A percentile compares a stretch with the other conserved stretches of the same genome.
Evolutionary conservation across 2,797 vertebrate species (phyloP).

Genomic region (Enteromius treurensis): DNA sequence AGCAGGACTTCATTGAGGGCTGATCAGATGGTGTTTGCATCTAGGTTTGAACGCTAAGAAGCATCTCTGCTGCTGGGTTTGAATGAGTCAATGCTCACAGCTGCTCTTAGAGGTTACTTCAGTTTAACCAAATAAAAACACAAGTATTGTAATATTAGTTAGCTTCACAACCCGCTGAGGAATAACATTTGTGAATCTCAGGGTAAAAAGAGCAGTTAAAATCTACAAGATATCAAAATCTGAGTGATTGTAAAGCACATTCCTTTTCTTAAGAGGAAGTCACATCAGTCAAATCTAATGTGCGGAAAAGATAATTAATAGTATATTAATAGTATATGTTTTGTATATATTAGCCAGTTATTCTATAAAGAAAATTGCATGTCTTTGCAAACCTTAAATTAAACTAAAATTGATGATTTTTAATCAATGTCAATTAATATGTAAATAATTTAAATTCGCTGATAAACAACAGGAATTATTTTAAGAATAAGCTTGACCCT

Average conservation of each 20-base stretch:
- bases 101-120: not conserved
- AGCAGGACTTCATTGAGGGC: not conserved
- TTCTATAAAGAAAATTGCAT: not conserved
- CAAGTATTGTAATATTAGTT: not conserved
- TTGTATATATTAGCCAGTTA: not conserved
- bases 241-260: not conserved
- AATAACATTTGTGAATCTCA: not conserved
- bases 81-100: not conserved
- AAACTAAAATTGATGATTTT: not conserved
- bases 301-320: not conserved
- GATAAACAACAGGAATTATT: too few species aligned
- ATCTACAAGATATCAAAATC: not conserved
- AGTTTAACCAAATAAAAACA: not conserved
- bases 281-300: not conserved
- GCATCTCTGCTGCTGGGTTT: not conserved
- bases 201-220: not conserved
- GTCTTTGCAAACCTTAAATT: not conserved
- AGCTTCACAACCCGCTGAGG: not conserved
- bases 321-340: not conserved
- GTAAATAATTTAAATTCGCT: too few species aligned
- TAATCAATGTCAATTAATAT: too few species aligned
- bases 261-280: not conserved
- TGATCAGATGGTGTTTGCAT: not conserved
- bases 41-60: not conserved
- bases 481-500: too few species aligned